Conservation (phyloP, 2,797 vertebrate genomes). For the Carapus acus region DNA sequence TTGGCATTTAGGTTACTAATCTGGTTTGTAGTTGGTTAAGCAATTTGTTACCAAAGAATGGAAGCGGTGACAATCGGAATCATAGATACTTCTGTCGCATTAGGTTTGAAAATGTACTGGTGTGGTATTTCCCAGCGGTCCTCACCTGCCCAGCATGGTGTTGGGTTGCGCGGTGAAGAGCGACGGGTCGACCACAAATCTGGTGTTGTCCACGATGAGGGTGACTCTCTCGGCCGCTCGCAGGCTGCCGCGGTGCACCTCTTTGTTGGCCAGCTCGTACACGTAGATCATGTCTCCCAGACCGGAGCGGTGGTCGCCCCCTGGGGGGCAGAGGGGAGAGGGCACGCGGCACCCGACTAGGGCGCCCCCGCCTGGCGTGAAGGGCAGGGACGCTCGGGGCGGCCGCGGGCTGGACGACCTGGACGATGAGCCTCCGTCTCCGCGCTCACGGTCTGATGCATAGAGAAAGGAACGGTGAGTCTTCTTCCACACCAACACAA, state of each 20-base stretch:
- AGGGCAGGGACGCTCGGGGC: constrained; percentile 65
- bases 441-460: constrained; percentile 60
- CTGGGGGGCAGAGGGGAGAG: constrained; percentile 72
- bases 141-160: constrained; percentile 97
- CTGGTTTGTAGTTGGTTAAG: too few species aligned
- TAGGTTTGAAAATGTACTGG: too few species aligned
- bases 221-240: constrained; percentile 86
- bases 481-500: too few species aligned
- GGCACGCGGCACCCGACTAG: constrained; percentile 74
- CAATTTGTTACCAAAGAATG: too few species aligned
- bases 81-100: too few species aligned
- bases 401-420: constrained; percentile 82
- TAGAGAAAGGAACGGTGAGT: too few species aligned
- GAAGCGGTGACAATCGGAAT: too few species aligned
- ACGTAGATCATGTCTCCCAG: constrained; percentile 85
- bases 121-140: too few species aligned
- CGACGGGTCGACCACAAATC: constrained; percentile 93
- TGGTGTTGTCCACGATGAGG: constrained; percentile 92
- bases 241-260: constrained; percentile 78
- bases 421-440: constrained; percentile 73
- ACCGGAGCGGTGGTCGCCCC: constrained; percentile 64
- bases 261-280: constrained; percentile 84
- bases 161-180: constrained; percentile 98
- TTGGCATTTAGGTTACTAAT: too few species aligned
- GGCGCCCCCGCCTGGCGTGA: constrained; percentile 57